Conservation (phyloP, 2,888 invertebrate species). For the Watsonalla binaria region DNA sequence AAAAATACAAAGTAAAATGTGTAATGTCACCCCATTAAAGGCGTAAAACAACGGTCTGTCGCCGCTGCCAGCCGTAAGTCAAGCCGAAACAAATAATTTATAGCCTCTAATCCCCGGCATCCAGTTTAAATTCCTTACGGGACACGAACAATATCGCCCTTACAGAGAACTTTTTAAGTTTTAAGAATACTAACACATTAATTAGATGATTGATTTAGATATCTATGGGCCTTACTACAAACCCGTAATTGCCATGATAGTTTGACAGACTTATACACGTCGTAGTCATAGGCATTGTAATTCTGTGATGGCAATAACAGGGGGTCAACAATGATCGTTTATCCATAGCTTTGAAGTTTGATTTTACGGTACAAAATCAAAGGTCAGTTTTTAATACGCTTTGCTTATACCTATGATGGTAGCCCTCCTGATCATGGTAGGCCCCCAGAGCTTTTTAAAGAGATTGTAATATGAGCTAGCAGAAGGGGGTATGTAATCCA, state of each 20-base stretch:
- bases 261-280: background rate
- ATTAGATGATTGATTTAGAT: conserved; percentile 18
- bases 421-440: too few species aligned
- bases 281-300: too few species aligned
- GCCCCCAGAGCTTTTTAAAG: too few species aligned
- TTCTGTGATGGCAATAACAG: too few species aligned
- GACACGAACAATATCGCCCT: conserved; percentile 52
- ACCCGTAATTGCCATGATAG: background rate
- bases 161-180: conserved; percentile 51
- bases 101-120: conserved; percentile 51
- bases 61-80: conserved; percentile 53
- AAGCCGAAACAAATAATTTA: conserved; percentile 66
- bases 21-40: conserved; percentile 50
- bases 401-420: too few species aligned
- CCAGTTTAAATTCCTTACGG: conserved; percentile 55
- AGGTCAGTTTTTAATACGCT: too few species aligned
- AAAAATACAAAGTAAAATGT: conserved; percentile 31
- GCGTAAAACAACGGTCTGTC: conserved; percentile 60
- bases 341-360: too few species aligned
- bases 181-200: conserved; percentile 46
- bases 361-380: too few species aligned
- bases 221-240: too few species aligned
- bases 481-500: too few species aligned
- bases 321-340: too few species aligned
- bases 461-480: too few species aligned